These are phyloP conservation scores for Harmothoe impar DNA, from an alignment of 2,888 invertebrate genomes.

Conservation along the genomic window DNA sequence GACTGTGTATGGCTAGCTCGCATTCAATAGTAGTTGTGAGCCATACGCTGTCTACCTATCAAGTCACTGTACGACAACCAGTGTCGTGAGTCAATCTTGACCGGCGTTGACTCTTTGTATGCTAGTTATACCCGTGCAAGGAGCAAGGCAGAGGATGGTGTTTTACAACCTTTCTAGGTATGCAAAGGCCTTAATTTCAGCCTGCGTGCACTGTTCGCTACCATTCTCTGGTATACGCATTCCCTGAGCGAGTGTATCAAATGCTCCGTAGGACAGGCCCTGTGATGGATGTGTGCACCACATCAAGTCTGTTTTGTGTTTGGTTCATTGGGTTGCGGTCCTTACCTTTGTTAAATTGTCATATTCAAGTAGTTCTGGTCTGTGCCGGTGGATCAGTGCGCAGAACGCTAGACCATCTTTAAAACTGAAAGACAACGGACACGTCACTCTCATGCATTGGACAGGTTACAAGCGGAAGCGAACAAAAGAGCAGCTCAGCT, in stretches of 20 bases:
- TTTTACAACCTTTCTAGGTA: neutral
- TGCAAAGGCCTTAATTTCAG: neutral
- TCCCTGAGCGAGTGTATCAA: slow-evolving; percentile 18
- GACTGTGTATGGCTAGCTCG: neutral
- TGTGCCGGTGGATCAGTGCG: slow-evolving; percentile 99
- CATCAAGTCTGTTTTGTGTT: neutral
- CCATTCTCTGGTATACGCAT: neutral
- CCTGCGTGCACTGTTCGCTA: neutral
- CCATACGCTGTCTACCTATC: neutral
- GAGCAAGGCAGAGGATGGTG: neutral
- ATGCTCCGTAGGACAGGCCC: neutral
- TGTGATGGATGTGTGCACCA: neutral
- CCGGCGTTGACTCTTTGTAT: neutral
- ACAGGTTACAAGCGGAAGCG: slow-evolving; percentile 47
- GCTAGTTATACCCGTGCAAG: neutral
- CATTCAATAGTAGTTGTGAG: neutral
- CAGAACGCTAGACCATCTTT: slow-evolving; percentile 99
- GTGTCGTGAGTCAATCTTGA: neutral
- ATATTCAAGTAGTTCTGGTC: slow-evolving; percentile 99
- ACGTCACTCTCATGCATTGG: slow-evolving; percentile 54
- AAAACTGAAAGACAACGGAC: slow-evolving; percentile 87
- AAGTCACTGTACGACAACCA: neutral
- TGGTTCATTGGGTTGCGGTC: neutral
- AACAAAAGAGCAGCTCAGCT: slow-evolving; percentile 38
- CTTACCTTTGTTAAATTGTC: slow-evolving; percentile 95